Percentiles rank a stretch among this genome's conserved stretches.
Conservation (phyloP, 2,113 vertebrate species). For the Alexandromys fortis region DNA sequence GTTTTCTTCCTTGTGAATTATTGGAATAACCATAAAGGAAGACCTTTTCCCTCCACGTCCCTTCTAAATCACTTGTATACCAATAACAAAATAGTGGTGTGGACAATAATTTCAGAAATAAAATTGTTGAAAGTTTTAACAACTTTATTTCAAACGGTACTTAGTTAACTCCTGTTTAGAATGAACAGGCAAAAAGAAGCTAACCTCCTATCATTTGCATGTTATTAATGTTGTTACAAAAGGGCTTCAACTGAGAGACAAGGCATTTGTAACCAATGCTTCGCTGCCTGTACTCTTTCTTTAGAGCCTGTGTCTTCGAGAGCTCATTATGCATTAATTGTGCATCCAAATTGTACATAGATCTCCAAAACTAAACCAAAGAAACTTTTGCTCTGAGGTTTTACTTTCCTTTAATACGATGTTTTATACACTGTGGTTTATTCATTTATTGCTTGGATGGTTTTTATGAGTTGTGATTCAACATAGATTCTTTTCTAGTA, state of each 20-base stretch:
- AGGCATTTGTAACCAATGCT: conserved; percentile 40
- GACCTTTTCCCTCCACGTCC: background rate
- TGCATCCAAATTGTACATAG: conserved; percentile 10
- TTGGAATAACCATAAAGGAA: conserved; percentile 13
- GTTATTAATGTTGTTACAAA: background rate
- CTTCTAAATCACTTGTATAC: conserved; percentile 1
- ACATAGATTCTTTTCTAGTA: conserved; percentile 78
- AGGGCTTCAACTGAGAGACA: background rate
- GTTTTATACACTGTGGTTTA: conserved; percentile 85
- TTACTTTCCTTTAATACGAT: conserved; percentile 84
- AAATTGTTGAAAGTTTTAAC: conserved; percentile 37
- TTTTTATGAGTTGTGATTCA: conserved; percentile 86
- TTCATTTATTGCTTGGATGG: conserved; percentile 88
- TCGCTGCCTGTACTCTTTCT: conserved; percentile 21
- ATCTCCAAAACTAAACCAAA: conserved; percentile 71
- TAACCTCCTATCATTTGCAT: conserved; percentile 40
- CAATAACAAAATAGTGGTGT: conserved; percentile 8
- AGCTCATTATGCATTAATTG: conserved; percentile 25
- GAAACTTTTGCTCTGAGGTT: conserved; percentile 78
- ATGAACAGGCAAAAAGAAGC: background rate
- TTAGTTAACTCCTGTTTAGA: conserved; percentile 15
- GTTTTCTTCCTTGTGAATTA: background rate
- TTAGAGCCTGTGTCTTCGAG: conserved; percentile 43
- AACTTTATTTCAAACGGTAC: conserved; percentile 46
- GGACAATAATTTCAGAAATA: background rate